Evolutionary conservation across 2,113 vertebrate species (phyloP).

Genomic region (Saccopteryx leptura): DNA sequence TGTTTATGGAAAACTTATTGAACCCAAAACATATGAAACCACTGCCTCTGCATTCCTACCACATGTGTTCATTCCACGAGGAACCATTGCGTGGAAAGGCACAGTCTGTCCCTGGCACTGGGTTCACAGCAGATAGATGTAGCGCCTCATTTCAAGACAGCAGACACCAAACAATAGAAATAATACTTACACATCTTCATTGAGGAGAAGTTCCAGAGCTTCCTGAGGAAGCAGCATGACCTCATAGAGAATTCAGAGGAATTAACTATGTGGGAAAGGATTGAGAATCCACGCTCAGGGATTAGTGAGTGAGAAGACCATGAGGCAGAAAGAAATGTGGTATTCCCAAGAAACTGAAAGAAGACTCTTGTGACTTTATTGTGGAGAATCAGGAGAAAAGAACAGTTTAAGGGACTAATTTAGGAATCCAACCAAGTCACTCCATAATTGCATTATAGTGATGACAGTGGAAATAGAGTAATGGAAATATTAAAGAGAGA

Average conservation of each 20-base stretch:
- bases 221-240: neutral
- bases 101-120: neutral
- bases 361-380: neutral
- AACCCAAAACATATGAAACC: neutral
- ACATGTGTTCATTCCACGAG: neutral
- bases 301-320: neutral
- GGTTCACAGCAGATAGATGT: neutral
- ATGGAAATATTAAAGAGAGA: neutral
- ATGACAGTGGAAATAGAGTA: neutral
- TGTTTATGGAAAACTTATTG: neutral
- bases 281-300: neutral
- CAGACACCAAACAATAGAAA: neutral
- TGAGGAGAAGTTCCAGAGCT: neutral
- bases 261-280: neutral
- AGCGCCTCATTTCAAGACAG: neutral
- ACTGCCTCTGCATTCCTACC: neutral
- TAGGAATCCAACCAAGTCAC: neutral
- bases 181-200: neutral
- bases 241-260: neutral
- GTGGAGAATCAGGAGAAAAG: neutral
- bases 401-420: neutral
- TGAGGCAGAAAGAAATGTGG: neutral
- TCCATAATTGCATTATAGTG: neutral
- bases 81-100: neutral
- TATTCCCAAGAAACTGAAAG: slow-evolving; percentile 10